Base-by-base conservation (phyloP, 2,888 invertebrate genomes). In the Leptopterna dolabrata region DNA sequence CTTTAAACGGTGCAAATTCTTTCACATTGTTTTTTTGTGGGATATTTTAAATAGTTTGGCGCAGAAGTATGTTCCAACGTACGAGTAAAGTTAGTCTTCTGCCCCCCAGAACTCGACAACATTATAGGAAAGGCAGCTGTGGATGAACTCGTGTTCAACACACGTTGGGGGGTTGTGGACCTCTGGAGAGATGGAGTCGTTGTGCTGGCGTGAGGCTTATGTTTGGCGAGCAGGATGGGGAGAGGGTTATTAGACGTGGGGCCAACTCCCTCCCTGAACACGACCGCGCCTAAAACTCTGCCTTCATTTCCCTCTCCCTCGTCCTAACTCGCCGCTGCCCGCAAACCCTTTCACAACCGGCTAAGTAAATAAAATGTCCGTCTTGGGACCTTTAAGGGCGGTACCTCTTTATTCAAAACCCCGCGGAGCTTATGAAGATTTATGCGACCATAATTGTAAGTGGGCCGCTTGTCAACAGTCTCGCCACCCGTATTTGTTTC, bases 281-380 rank as follows among this genome's bases (percentile, higher is more conserved):
- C n/a, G 1, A 30, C 76, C 76, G n/a, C 13, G 43, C 27, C 24
- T 36, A 36, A 36, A 78, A 27, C 78, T 43, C 78, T 30, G 81
- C 51, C 43, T 36, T 29, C 82, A 27, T 11, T 27, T 76, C 36
- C n/a, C n/a, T n/a, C 45, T 19, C 19, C 55, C 29, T 24, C 70
- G n/a, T 6, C 83, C 63, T 24, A 2, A 1, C 71, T 45, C 73
- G 14, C 30, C 16, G 24, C 14, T 24, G 11, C 73, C 73, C 73
- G 9, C 71, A 85, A 85, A 85, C 71, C 84, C 85, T 85, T 85
- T 83, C 85, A 29, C 71, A 85, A 85, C 85, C 85, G 51, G 36
- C 85, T 85, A 85, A 85, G 85, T 85, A 85, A 85, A 85, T 85
- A 85, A 85, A 85, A 85, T 85, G 85, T 73, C 73, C 43, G 85